Evolutionary conservation across 2,113 vertebrate species (phyloP), one percentile per base, ranked within the genome.

Genomic region (Probosciger aterrimus): DNA sequence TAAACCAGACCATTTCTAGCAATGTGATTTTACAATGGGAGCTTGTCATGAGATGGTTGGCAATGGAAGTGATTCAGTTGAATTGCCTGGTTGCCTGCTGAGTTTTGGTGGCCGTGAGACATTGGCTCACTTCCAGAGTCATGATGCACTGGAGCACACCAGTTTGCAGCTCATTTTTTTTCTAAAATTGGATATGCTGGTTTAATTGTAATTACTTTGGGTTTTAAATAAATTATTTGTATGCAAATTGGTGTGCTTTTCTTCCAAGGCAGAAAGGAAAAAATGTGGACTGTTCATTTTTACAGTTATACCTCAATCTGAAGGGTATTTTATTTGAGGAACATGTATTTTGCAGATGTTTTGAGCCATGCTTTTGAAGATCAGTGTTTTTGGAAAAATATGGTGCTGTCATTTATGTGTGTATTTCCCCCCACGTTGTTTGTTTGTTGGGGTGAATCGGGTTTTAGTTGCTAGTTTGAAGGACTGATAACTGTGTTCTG

Each of bases 1-100:
- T 74, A 68, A 92, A 93, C 6, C 57, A 93, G 91, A 67, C 67
- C 44, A 65, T 68, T 80, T 59, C 67, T 82, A 44, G 53, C 44
- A 44, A 59, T 2, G 49, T 35, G 52, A 44, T 78, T 90, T 95
- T 71, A 68, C 63, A 39, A 7, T 2, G 60, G n/a, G 88, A 69
- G 44, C 37, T 87, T 84, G 41, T 76, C 75, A 27, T 2, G 13
- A n/a, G 64, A 35, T 79, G 70, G 35, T 8, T 69, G 77, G 67
- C 3, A 1, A 9, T 30, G 62, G 82, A 77, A 49, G 44, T 7
- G 70, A 37, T 70, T 73, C 25, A 6, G 3, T 19, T 68, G 77
- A 68, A 37, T 69, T 87, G 60, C 25, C 27, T n/a, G 64, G 15
- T 49, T 80, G 39, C 57, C 64, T 53, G 52, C 33, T 69, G 67